Evolutionary conservation across 1,140 invertebrate species (phyloP).

Genomic region (Neuroterus valhalla): DNA sequence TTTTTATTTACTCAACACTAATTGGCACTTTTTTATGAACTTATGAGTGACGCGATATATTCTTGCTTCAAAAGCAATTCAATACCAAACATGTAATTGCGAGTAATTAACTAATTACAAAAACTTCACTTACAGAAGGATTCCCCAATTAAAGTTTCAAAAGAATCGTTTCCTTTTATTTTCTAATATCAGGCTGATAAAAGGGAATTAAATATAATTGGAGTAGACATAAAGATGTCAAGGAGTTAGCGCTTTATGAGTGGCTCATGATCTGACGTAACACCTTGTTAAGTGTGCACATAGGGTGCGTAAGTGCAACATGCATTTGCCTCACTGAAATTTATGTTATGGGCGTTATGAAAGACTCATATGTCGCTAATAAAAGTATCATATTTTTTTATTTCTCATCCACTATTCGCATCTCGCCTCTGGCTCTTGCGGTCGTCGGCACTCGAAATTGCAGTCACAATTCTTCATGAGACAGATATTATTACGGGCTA

Average conservation of each 20-base stretch:
- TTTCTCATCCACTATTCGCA: conserved; percentile 26
- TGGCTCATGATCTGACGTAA: not conserved
- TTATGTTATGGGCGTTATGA: not conserved
- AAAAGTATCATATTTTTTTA: conserved; percentile 22
- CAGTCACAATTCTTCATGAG: conserved; percentile 68
- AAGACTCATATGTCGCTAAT: conserved; percentile 12
- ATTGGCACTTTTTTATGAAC: conserved; percentile 21
- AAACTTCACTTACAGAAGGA: too few species aligned
- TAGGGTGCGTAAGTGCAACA: not conserved
- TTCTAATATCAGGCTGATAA: conserved; percentile 10
- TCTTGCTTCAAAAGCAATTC: not conserved
- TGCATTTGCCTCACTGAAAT: not conserved
- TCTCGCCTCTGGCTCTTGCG: conserved; percentile 42
- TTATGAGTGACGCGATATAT: not conserved
- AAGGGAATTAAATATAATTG: conserved; percentile 19
- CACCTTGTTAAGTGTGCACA: not conserved
- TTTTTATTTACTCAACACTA: conserved; percentile 30
- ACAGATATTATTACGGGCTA: conserved; percentile 68
- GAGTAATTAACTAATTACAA: too few species aligned
- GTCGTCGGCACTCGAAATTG: conserved; percentile 63
- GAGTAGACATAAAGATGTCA: too few species aligned
- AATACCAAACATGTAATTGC: not conserved
- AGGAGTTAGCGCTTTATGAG: not conserved
- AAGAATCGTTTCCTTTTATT: not conserved
- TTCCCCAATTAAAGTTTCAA: too few species aligned